Evolutionary conservation across 2,797 vertebrate species (phyloP).

Genomic region (Sphaeramia orbicularis): DNA sequence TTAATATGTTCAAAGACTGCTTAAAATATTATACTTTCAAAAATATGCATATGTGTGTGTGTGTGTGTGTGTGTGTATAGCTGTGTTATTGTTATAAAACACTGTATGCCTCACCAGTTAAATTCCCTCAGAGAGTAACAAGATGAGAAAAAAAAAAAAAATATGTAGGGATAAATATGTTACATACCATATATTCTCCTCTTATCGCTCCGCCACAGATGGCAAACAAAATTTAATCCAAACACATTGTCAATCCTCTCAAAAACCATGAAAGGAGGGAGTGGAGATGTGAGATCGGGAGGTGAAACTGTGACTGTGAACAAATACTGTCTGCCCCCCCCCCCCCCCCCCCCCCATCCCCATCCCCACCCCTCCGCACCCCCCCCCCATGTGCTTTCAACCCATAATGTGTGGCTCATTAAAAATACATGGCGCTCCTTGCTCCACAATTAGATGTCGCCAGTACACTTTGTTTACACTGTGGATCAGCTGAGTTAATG

Average conservation of each 20-base stretch:
- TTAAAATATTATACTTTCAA: too few species aligned
- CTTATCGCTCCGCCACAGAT: slow-evolving; percentile 81
- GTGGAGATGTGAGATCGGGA: slow-evolving; percentile 58
- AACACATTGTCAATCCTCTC: slow-evolving; percentile 75
- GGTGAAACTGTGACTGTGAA: slow-evolving; percentile 56
- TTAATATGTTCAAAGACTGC: slow-evolving; percentile 7
- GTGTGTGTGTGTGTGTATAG: slow-evolving; percentile 20
- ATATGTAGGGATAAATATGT: slow-evolving; percentile 75
- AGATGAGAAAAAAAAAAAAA: slow-evolving; percentile 50
- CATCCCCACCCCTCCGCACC: too few species aligned
- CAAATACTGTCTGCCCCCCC: too few species aligned
- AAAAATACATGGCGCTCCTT: slow-evolving; percentile 64
- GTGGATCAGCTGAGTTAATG: slow-evolving; percentile 54
- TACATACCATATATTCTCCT: slow-evolving; percentile 60
- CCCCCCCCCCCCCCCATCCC: too few species aligned
- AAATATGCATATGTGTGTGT: slow-evolving; percentile 16
- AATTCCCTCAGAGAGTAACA: slow-evolving; percentile 67
- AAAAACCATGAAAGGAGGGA: slow-evolving; percentile 56
- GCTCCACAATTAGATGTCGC: slow-evolving; percentile 52
- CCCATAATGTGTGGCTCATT: slow-evolving; percentile 57
- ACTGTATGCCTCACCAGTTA: slow-evolving; percentile 50
- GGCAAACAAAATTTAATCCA: slow-evolving; percentile 79
- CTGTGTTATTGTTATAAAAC: slow-evolving; percentile 33
- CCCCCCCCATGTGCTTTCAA: slow-evolving; percentile 32
- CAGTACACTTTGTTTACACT: slow-evolving; percentile 50